Evolutionary conservation across 2,888 invertebrate genomes (phyloP), one percentile per base, ranked within the genome.

Genomic region (Ectemnius cavifrons): DNA sequence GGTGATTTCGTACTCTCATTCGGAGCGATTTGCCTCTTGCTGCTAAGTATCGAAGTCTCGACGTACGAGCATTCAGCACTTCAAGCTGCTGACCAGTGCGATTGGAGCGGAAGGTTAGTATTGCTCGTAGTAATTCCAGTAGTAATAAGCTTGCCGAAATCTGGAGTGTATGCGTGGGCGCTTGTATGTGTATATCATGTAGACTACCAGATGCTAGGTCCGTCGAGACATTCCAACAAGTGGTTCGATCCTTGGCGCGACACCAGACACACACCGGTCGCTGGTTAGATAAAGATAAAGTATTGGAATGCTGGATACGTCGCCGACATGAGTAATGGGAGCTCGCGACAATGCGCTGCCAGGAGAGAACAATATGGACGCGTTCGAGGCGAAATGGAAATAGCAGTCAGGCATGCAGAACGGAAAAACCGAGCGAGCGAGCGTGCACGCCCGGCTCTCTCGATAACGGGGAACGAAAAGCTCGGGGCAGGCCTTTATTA

Each of bases 31-130:
- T 45, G 64, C 37, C 64, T 49, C 20, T 52, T 67, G 27, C 61
- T 63, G 65, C 14, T 61, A 52, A 37, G 62, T 47, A 18, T 64
- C 65, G 18, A 71, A 61, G 59, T 59, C 64, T 70, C 71, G 61
- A 62, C 73, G 37, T 75, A 77, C 46, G 80, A 82, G 37, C 82
- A 79, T 52, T 69, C 64, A 56, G 69, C 71, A 20, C 67, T 79
- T 16, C 64, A 73, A 63, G 80, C 84, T 46, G 90, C 87, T 20
- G 91, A 91, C 79, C 90, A 90, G 81, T 91, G 91, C 83, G 90
- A 90, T 75, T 91, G 91, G 91, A 89, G 86, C 78, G 91, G 90
- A 86, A 91, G 90, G 91, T 91, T 83, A 82, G 89, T 90, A 75
- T 73, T 56, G 57, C 52, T 61, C 27, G 16, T 28, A 18, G 6